Conservation (phyloP, 2,888 invertebrate genomes). For the Stratiomys singularior region DNA sequence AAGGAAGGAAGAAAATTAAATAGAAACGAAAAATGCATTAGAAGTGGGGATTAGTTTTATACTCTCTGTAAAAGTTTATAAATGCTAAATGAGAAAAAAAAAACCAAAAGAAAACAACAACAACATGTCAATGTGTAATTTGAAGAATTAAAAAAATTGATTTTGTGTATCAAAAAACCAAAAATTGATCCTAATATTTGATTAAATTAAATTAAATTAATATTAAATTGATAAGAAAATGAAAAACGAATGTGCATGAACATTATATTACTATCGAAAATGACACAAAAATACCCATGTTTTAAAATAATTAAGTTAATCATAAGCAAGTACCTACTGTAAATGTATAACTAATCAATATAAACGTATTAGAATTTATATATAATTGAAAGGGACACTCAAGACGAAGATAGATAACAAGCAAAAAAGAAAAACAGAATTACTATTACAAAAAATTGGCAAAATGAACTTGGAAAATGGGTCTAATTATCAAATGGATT, state of each 20-base stretch:
- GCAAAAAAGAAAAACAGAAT: too few species aligned
- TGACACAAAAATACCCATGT: slow-evolving; percentile 23
- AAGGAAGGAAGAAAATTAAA: slow-evolving; percentile 44
- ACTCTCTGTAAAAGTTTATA: slow-evolving; percentile 52
- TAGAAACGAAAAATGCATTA: slow-evolving; percentile 44
- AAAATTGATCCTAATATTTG: slow-evolving; percentile 30
- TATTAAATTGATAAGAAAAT: not conserved
- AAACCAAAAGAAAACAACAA: not conserved
- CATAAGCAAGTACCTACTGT: slow-evolving; percentile 53
- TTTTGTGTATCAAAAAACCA: slow-evolving; percentile 46
- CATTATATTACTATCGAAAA: slow-evolving; percentile 17
- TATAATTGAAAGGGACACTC: slow-evolving; percentile 1
- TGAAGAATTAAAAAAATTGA: not conserved
- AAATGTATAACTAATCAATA: slow-evolving; percentile 47
- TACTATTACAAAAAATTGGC: too few species aligned
- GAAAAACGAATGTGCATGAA: slow-evolving; percentile 11
- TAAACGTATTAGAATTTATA: slow-evolving; percentile 46
- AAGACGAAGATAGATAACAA: too few species aligned
- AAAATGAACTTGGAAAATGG: too few species aligned
- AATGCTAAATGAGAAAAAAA: not conserved
- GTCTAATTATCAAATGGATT: too few species aligned
- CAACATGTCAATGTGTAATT: slow-evolving; percentile 21
- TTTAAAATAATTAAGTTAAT: slow-evolving; percentile 37
- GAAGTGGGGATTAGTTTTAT: slow-evolving; percentile 53
- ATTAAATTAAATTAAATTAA: not conserved